Evolutionary conservation across 92 coral and sea anemone species (phyloP), one percentile per base, ranked within the genome.

Genomic region (Plumapathes pennacea): DNA sequence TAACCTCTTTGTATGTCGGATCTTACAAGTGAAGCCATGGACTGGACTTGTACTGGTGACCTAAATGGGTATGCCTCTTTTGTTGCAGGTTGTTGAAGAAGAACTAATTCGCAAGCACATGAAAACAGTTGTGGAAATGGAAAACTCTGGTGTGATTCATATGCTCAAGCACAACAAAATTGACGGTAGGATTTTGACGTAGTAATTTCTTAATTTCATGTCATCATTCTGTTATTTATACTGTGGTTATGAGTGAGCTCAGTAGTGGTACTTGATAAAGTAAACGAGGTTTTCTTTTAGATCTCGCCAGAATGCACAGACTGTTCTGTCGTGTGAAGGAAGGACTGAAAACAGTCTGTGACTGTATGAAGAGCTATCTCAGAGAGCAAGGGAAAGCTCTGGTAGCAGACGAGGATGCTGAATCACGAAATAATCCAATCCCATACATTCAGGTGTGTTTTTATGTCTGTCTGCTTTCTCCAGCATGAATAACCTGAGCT

Each of bases 41-140:
- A n/a, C n/a, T n/a, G n/a, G n/a, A n/a, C n/a, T n/a, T n/a, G n/a
- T n/a, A n/a, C n/a, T n/a, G n/a, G n/a, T n/a, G 20, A 33, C 28
- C 28, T 22, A 17, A 29, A 29, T 2, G 40, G 40, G 40, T 62
- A 18, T 22, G 22, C 29, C 24, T 10, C 54, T 13, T 52, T 67
- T 23, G 15, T n/a, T n/a, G 12, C 45, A 92, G 98, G 98, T 92
- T 60, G 89, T 92, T 14, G 96, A 92, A 56, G 89, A 83, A 53
- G 98, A 92, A 53, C 70, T 92, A 32, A 92, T 92, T 62, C 74
- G 87, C 20, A 92, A 92, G 53, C 98, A 92, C 78, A 92, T 92
- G 98, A 92, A 84, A 55, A 92, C 96, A 10, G 96, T 92, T 57
- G 98, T 92, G 19, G 98, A 92, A 74, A 92, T 92, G 98, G 98